Evolutionary conservation across 2,797 vertebrate genomes (phyloP).

Genomic region (Eospalax fontanierii): DNA sequence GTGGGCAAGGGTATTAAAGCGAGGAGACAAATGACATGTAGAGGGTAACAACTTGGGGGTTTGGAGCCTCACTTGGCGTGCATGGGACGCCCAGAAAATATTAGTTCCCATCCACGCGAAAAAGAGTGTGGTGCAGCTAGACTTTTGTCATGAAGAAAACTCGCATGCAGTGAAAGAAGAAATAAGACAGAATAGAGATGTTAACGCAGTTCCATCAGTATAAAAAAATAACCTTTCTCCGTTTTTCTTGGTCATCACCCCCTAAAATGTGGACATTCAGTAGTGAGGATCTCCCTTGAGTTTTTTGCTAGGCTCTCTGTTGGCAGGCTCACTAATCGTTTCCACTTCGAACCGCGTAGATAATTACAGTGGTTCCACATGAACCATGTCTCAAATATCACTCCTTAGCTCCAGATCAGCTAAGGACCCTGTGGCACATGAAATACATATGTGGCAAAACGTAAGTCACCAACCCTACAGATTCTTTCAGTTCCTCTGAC

Average conservation of each 20-base stretch:
- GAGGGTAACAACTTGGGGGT: background rate
- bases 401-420: conserved; percentile 8
- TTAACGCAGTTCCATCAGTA: background rate
- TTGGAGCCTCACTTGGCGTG: background rate
- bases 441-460: conserved; percentile 33
- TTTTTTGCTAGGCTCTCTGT: conserved; percentile 20
- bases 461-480: background rate
- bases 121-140: background rate
- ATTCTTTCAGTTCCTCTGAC: background rate
- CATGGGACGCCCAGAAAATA: background rate
- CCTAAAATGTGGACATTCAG: conserved; percentile 41
- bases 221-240: background rate
- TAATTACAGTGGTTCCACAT: conserved; percentile 42
- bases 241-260: conserved; percentile 59
- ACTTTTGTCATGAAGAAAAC: conserved; percentile 39
- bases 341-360: background rate
- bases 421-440: background rate
- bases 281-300: conserved; percentile 24
- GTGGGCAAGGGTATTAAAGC: background rate
- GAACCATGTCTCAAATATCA: background rate
- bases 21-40: background rate
- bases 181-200: conserved; percentile 8
- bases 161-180: background rate
- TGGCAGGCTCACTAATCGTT: conserved; percentile 16
- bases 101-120: background rate